Evolutionary conservation across 2,113 vertebrate genomes (phyloP).

Genomic region (Crotalus viridis): DNA sequence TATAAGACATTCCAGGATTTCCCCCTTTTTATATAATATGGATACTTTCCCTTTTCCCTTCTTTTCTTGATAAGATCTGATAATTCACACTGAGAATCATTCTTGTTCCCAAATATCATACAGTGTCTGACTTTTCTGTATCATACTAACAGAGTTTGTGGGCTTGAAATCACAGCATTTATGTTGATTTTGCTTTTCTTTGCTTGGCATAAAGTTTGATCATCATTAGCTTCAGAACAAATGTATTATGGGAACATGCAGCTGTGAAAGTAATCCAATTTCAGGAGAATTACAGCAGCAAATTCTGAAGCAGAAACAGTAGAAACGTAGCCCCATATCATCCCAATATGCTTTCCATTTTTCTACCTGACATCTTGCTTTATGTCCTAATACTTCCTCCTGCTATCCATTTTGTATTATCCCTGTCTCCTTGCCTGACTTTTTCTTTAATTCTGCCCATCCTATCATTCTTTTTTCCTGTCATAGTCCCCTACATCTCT

Average conservation of each 20-base stretch:
- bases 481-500: not conserved
- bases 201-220: not conserved
- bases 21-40: not conserved
- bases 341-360: not conserved
- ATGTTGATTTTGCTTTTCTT: not conserved
- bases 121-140: conserved; percentile 1
- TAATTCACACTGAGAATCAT: conserved; percentile 13
- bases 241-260: not conserved
- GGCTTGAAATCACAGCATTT: not conserved
- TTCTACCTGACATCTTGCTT: not conserved
- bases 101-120: not conserved
- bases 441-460: not conserved
- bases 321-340: not conserved
- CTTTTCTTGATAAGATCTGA: conserved; percentile 6
- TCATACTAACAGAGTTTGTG: not conserved
- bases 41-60: not conserved
- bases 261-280: not conserved
- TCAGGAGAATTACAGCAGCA: not conserved
- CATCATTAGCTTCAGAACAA: not conserved
- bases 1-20: not conserved
- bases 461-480: not conserved
- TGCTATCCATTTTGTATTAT: not conserved
- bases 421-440: not conserved
- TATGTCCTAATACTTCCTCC: not conserved
- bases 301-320: not conserved